Evolutionary conservation across 2,797 vertebrate genomes (phyloP).

Genomic region (Nasua narica): DNA sequence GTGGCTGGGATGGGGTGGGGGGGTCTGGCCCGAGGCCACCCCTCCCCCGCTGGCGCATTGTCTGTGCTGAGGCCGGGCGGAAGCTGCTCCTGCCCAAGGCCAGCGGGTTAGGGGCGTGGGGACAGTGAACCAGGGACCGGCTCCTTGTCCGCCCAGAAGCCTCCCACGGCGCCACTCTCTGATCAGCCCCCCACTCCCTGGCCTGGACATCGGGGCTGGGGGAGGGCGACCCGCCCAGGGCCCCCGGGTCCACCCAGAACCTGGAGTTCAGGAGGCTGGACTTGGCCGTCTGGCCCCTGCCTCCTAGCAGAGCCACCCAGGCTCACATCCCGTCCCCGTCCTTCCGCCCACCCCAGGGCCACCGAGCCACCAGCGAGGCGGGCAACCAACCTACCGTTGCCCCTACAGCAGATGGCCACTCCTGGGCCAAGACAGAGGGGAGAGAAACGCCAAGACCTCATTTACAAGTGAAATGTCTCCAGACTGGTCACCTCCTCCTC

Average conservation of each 20-base stretch:
- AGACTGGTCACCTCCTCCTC: neutral
- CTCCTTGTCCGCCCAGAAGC: neutral
- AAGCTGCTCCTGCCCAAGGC: conserved; percentile 39
- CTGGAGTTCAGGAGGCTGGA: neutral
- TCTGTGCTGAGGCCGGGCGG: conserved; percentile 46
- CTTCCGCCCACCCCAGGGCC: accelerated
- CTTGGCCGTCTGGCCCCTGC: accelerated
- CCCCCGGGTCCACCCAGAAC: neutral
- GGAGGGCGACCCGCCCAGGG: neutral
- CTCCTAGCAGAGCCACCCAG: neutral
- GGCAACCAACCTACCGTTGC: accelerated
- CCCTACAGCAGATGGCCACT: neutral
- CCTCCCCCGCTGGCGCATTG: conserved; percentile 37
- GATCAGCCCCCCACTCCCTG: neutral
- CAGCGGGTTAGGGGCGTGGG: neutral
- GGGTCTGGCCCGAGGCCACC: conserved; percentile 55
- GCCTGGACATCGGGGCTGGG: neutral
- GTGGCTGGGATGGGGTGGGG: neutral
- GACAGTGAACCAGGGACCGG: neutral
- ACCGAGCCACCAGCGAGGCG: neutral
- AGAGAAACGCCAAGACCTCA: neutral
- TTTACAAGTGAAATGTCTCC: neutral
- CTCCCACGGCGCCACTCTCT: accelerated
- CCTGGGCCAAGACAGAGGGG: neutral
- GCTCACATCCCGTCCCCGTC: accelerated